A percentile compares a stretch with the other conserved stretches of the same genome.
Evolutionary conservation across 2,113 vertebrate species (phyloP).

Genomic region (Mugil cephalus): DNA sequence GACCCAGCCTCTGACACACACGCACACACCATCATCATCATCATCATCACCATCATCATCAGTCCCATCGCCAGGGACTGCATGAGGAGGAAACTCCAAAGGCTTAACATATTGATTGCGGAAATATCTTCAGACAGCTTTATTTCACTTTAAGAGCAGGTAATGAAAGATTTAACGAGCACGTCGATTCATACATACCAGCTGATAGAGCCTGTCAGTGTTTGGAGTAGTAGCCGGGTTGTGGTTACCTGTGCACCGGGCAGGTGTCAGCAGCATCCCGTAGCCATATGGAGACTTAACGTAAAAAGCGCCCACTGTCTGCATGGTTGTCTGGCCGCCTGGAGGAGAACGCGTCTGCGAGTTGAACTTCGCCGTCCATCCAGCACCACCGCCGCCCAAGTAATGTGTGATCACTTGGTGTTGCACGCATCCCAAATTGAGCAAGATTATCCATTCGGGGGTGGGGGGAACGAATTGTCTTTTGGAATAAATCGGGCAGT

Average conservation of each 20-base stretch:
- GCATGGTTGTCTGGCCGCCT: conserved; percentile 53
- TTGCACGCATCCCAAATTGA: conserved; percentile 71
- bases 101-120: neutral
- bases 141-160: conserved; percentile 10
- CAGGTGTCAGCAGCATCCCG: conserved; percentile 76
- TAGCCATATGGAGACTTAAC: conserved; percentile 35
- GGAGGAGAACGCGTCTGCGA: conserved; percentile 56
- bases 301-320: conserved; percentile 52
- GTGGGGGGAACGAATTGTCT: conserved; percentile 56
- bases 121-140: conserved; percentile 5
- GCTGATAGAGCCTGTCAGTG: conserved; percentile 11
- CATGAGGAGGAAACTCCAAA: conserved; percentile 18
- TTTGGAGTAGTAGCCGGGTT: conserved; percentile 19
- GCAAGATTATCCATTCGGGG: conserved; percentile 76
- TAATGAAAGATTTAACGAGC: neutral
- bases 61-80: conserved; percentile 14
- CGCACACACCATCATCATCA: conserved; percentile 70
- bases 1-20: conserved; percentile 93
- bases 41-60: conserved; percentile 44
- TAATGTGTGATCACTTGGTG: conserved; percentile 59
- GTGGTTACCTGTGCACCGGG: conserved; percentile 60
- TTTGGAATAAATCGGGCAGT: conserved; percentile 68
- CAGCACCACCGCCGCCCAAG: conserved; percentile 65
- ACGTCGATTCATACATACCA: conserved; percentile 61
- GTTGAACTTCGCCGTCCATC: conserved; percentile 76